These are phyloP conservation scores for Halyomorpha halys DNA, from an alignment of 1,140 invertebrate species.

Conservation along the genomic window DNA sequence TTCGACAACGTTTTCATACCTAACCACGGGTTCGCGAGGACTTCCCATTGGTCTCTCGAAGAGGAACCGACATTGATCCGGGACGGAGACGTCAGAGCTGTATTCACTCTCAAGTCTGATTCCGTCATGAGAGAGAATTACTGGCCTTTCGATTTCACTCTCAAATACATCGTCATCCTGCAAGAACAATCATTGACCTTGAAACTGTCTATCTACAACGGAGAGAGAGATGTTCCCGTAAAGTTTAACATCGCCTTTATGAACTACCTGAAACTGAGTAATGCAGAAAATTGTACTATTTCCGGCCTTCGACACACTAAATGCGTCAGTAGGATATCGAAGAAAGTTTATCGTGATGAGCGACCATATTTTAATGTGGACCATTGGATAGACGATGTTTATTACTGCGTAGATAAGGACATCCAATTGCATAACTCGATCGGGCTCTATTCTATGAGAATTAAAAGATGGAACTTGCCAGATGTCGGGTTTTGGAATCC, in stretches of 20 bases:
- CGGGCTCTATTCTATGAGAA: neutral
- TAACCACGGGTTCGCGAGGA: neutral
- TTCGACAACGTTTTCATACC: neutral
- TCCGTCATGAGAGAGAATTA: neutral
- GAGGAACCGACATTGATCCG: neutral
- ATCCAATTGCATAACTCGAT: neutral
- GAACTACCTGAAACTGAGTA: neutral
- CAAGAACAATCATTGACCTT: neutral
- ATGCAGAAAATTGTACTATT: neutral
- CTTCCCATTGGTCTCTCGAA: neutral
- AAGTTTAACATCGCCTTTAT: neutral
- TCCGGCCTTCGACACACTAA: neutral
- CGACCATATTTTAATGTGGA: neutral
- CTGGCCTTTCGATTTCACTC: neutral
- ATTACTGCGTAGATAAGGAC: neutral
- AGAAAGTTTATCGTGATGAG: neutral
- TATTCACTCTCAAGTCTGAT: neutral
- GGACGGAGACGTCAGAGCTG: neutral
- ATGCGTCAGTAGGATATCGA: neutral
- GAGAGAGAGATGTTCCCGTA: neutral
- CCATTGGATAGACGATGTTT: neutral
- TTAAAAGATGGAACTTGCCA: neutral
- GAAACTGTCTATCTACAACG: neutral
- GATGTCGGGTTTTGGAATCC: neutral
- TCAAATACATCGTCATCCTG: neutral